A percentile compares a stretch with the other conserved stretches of the same genome.
Evolutionary conservation across 1,140 invertebrate genomes (phyloP).

Genomic region (Hormaphis cornu): DNA sequence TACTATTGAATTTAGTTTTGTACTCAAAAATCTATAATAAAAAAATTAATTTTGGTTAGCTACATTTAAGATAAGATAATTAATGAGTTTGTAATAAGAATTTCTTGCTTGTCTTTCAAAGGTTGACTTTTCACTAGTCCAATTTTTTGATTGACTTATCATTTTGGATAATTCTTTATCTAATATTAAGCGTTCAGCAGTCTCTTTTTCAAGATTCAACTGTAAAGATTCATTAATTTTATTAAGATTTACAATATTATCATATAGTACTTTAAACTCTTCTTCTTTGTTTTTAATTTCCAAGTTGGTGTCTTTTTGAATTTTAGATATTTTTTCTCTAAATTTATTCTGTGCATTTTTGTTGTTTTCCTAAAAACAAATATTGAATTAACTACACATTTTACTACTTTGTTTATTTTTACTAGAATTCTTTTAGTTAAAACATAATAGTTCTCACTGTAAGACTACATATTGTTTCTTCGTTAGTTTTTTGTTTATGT

Average conservation of each 20-base stretch:
- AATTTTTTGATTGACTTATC: background rate
- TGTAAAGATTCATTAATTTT: background rate
- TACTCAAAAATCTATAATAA: conserved; percentile 12
- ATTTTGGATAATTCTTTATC: background rate
- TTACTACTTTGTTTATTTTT: no score
- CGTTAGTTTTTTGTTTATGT: conserved; percentile 53
- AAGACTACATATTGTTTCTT: conserved; percentile 46
- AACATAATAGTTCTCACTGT: conserved; percentile 4
- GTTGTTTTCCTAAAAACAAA: conserved; percentile 1
- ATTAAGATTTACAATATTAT: background rate
- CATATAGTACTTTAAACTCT: background rate
- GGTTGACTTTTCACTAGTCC: conserved; percentile 8
- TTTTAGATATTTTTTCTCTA: conserved; percentile 8
- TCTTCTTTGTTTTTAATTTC: conserved; percentile 23
- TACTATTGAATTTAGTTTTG: conserved; percentile 26
- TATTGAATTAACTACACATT: no score
- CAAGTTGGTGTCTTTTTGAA: background rate
- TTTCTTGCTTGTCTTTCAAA: conserved; percentile 6
- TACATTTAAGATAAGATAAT: background rate
- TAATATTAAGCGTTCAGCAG: background rate
- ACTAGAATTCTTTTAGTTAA: no score
- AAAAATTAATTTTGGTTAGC: background rate
- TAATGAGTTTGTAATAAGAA: background rate
- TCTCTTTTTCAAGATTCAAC: conserved; percentile 5
- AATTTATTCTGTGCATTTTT: conserved; percentile 6